A percentile compares a stretch with the other conserved stretches of the same genome.
These are phyloP conservation scores for Dasypolia templi DNA, from an alignment of 2,888 invertebrate genomes.

Conservation along the genomic window DNA sequence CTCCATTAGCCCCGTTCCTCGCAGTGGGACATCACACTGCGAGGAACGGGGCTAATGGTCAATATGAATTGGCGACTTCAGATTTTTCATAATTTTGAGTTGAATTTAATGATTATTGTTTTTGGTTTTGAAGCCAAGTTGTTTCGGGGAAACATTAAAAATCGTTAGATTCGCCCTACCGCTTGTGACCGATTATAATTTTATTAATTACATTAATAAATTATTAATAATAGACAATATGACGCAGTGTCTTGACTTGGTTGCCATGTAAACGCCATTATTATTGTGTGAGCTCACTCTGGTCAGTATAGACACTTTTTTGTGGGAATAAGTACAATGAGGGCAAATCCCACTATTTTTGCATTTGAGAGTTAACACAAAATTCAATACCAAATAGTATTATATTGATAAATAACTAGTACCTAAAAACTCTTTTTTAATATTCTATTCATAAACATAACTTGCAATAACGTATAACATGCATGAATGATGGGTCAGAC, in stretches of 20 bases:
- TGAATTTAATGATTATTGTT: not conserved
- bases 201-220: no score
- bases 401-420: no score
- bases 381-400: not conserved
- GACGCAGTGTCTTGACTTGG: no score
- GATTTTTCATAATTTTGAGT: not conserved
- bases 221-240: no score
- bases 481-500: slow-evolving; percentile 40
- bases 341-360: not conserved
- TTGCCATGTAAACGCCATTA: not conserved
- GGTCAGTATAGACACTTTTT: not conserved
- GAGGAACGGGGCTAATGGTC: no score
- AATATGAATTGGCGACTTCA: not conserved
- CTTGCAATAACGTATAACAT: slow-evolving; percentile 50
- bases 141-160: not conserved
- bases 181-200: no score
- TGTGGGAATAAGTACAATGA: not conserved
- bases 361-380: not conserved
- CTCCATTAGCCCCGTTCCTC: no score
- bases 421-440: not conserved
- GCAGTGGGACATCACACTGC: not conserved
- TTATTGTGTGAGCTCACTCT: not conserved
- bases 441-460: slow-evolving; percentile 52
- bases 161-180: not conserved
- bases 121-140: not conserved